Conservation (phyloP, 2,113 vertebrate genomes). For the Oncorhynchus masou region DNA sequence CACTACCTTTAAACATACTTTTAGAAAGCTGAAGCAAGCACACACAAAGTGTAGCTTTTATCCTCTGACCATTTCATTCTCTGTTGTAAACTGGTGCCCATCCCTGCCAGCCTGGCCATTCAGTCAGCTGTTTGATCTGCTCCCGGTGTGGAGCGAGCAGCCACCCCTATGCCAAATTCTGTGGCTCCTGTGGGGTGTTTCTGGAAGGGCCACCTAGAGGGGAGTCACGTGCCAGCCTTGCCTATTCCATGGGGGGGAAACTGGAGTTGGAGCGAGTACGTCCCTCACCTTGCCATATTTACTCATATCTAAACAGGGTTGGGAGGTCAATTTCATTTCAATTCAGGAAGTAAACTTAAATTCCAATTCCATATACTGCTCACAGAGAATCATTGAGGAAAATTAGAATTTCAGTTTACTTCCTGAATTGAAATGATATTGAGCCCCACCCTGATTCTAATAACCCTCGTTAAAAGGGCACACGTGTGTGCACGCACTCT, state of each 20-base stretch:
- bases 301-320: too few relatives aligned
- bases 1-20: neutral
- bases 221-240: slow-evolving; percentile 22
- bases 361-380: too few relatives aligned
- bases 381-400: too few relatives aligned
- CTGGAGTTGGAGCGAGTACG: neutral
- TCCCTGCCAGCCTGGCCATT: slow-evolving; percentile 60
- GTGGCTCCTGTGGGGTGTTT: slow-evolving; percentile 78
- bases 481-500: too few relatives aligned
- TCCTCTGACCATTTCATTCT: neutral
- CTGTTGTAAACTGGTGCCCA: too few relatives aligned
- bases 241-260: neutral
- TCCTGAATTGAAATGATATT: too few relatives aligned
- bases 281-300: neutral
- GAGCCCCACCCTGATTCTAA: too few relatives aligned
- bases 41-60: neutral
- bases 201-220: slow-evolving; percentile 64
- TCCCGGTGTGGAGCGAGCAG: slow-evolving; percentile 79
- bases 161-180: slow-evolving; percentile 76
- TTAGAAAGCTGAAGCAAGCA: neutral
- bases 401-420: too few relatives aligned
- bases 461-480: too few relatives aligned
- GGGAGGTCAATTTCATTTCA: too few relatives aligned
- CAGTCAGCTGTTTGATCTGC: slow-evolving; percentile 70
- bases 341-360: too few relatives aligned